Conservation (phyloP, 2,888 invertebrate genomes). For the Agrochola litura region DNA sequence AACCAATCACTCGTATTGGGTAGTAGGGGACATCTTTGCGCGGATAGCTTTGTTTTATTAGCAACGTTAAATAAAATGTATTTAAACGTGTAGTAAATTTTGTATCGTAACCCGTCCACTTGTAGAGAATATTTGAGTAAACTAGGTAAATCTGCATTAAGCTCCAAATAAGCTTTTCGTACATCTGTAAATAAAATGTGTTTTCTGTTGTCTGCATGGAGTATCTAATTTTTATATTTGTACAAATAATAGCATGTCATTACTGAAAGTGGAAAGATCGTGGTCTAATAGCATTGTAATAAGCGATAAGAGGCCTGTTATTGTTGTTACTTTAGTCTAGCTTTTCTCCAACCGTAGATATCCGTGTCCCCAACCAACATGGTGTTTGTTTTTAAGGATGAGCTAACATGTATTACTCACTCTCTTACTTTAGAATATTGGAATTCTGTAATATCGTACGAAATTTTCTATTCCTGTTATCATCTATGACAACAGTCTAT, state of each 20-base stretch:
- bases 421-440: not conserved
- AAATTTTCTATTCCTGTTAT: not conserved
- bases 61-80: slow-evolving; percentile 44
- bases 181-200: not conserved
- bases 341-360: not conserved
- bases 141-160: slow-evolving; percentile 8
- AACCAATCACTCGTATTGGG: slow-evolving; percentile 57
- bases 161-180: slow-evolving; percentile 4
- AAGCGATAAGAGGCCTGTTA: not conserved
- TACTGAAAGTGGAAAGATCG: not conserved
- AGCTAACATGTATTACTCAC: not conserved
- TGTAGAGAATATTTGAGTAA: slow-evolving; percentile 36
- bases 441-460: not conserved
- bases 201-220: not conserved
- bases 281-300: not conserved
- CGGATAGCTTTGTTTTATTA: slow-evolving; percentile 46
- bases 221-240: not conserved
- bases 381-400: not conserved
- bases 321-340: not conserved
- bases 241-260: no score
- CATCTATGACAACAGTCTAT: not conserved
- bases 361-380: not conserved
- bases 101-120: slow-evolving; percentile 22
- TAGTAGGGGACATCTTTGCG: slow-evolving; percentile 15
- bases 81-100: slow-evolving; percentile 17